Percentiles rank a stretch among this genome's conserved stretches.
Conservation (phyloP, 2,113 vertebrate species). For the Atherinomorus stipes region DNA sequence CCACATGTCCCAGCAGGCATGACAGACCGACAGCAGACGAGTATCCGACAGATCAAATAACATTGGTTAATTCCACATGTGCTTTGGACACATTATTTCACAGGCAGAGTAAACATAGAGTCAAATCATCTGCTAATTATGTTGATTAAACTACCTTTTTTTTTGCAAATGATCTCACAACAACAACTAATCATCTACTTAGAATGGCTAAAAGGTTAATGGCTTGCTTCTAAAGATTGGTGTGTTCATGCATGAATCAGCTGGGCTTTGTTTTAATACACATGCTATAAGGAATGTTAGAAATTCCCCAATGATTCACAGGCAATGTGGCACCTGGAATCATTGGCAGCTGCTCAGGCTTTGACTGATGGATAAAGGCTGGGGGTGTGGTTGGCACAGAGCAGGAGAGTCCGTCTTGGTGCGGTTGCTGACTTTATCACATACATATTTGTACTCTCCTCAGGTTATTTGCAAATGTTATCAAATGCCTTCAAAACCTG, state of each 20-base stretch:
- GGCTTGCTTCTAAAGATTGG: background rate
- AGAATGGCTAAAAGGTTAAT: background rate
- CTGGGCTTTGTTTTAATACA: conserved; percentile 40
- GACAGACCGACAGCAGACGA: conserved; percentile 41
- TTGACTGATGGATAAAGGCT: conserved; percentile 5
- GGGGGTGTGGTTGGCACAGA: conserved; percentile 2
- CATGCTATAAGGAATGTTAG: conserved; percentile 35
- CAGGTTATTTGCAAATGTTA: conserved; percentile 28
- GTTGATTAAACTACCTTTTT: background rate
- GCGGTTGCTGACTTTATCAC: conserved; percentile 51
- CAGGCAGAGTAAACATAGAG: background rate
- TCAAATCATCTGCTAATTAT: background rate
- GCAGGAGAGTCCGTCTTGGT: background rate
- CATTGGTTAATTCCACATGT: conserved; percentile 24
- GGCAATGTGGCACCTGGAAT: conserved; percentile 33
- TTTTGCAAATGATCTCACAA: background rate
- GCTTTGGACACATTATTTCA: conserved; percentile 20
- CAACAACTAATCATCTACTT: background rate
- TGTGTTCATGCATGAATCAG: conserved; percentile 29
- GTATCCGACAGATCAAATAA: conserved; percentile 44
- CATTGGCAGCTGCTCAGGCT: conserved; percentile 8
- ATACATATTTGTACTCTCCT: conserved; percentile 20
- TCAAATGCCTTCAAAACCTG: conserved; percentile 31
- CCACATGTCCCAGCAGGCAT: conserved; percentile 47
- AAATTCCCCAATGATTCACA: conserved; percentile 40